phyloP scores from a whole-genome alignment of 2,113 vertebrate genomes.

The Pelusios castaneus region DNA sequence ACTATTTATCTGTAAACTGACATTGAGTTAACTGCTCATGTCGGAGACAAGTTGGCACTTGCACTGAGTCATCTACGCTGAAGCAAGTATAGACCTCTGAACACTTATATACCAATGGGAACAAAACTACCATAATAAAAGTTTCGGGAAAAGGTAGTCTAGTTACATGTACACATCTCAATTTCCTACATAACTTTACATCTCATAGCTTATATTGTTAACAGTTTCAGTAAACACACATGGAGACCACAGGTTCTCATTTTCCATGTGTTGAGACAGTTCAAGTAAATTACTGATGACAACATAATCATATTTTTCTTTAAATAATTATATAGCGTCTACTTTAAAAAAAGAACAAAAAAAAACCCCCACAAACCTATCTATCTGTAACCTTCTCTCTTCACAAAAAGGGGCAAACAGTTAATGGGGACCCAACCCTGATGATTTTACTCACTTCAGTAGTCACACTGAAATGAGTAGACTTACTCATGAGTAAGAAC shows the following conservation, averaged over 20 bases:
- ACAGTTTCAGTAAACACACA: background rate
- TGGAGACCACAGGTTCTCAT: accelerated
- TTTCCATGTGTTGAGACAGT: background rate
- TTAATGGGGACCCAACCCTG: background rate
- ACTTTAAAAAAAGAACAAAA: background rate
- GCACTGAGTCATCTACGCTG: background rate
- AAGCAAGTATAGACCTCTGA: background rate
- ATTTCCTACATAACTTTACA: background rate
- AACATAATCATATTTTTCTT: slow-evolving; percentile 14
- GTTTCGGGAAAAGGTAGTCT: background rate
- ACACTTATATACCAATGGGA: background rate
- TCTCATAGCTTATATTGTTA: too few relatives aligned
- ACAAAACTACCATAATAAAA: background rate
- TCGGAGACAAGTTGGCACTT: background rate
- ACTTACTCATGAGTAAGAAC: background rate
- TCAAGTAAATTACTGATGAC: background rate
- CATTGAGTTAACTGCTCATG: background rate
- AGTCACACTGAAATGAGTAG: slow-evolving; percentile 22
- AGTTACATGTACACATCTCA: background rate
- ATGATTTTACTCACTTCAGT: background rate
- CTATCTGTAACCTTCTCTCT: background rate
- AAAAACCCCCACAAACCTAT: background rate
- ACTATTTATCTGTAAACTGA: background rate
- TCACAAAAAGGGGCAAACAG: background rate
- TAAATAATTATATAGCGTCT: slow-evolving; percentile 49